Base-by-base conservation (phyloP, 2,888 invertebrate genomes). In the Harpagoxenus sublaevis region DNA sequence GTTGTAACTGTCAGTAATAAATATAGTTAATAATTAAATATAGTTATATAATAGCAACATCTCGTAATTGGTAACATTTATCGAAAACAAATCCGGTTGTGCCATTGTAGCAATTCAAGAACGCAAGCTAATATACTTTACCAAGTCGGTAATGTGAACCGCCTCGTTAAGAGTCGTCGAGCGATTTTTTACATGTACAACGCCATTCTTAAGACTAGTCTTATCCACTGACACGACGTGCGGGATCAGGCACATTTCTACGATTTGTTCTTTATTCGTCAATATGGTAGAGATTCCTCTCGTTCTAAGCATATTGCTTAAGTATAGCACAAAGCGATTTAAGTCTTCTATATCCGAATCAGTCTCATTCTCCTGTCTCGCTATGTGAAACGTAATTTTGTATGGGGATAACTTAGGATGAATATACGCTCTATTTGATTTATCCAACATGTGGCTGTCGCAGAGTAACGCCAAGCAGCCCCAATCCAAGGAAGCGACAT, bases 361-460 rank as follows among this genome's bases (percentile, higher is more conserved):
- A 3, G 78, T 84, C 57, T 94, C 91, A 85, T 94, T 94, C 92
- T 96, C 96, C 95, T 93, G 94, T 85, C 89, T 93, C 42, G 96
- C 93, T 71, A 96, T 94, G 31, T 96, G 96, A 94, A 98, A 96
- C 68, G 96, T 96, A 85, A 97, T 96, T 96, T 98, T 98, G 92
- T 97, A 98, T 0, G 98, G 98, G 18, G 97, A 96, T 84, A 98
- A 95, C 95, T 96, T 97, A 84, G 97, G 96, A 92, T 98, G 97
- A 62, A 97, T 95, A 85, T 96, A 95, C 70, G 97, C 94, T 87
- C 95, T 93, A 83, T 95, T 96, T 86, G 96, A 92, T 53, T 92
- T 92, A 4, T 84, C 45, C n/a, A 73, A 62, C 51, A 90, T 90
- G 70, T 89, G 92, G 18, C 93, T 92, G 85, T 95, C 94, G 71